These are phyloP conservation scores for Astyanax mexicanus DNA, from an alignment of 2,797 vertebrate genomes.

Conservation along the genomic window DNA sequence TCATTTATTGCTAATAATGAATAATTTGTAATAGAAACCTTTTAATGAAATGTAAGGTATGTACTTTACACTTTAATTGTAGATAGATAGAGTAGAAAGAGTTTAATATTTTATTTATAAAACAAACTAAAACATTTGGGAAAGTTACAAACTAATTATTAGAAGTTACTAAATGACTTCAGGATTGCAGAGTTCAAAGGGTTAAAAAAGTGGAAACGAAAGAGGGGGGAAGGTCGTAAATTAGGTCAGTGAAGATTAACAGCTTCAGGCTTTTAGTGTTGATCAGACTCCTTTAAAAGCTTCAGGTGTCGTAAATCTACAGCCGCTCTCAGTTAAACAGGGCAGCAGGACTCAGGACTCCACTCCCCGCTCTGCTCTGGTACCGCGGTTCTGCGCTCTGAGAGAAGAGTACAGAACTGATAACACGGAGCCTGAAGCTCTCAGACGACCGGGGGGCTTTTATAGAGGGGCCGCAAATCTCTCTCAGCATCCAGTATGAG, in stretches of 20 bases:
- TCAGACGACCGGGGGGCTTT: slow-evolving; percentile 50
- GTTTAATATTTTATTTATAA: too few relatives aligned
- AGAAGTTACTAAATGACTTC: too few relatives aligned
- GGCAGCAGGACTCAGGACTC: background rate
- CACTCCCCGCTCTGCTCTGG: too few relatives aligned
- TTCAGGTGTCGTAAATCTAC: background rate
- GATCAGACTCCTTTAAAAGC: background rate
- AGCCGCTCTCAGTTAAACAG: background rate
- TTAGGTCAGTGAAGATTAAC: background rate
- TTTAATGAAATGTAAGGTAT: too few relatives aligned
- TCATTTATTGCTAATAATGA: too few relatives aligned
- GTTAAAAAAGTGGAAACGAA: too few relatives aligned
- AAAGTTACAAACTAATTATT: too few relatives aligned
- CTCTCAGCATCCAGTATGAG: slow-evolving; percentile 56
- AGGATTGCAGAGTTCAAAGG: too few relatives aligned
- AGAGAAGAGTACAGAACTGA: slow-evolving; percentile 26
- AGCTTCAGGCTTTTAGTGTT: background rate
- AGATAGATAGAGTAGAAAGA: too few relatives aligned
- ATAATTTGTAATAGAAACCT: too few relatives aligned
- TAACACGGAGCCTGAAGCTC: slow-evolving; percentile 1
- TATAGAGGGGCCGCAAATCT: slow-evolving; percentile 71
- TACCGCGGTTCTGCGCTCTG: background rate
- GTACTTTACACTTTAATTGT: too few relatives aligned
- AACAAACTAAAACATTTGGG: too few relatives aligned
- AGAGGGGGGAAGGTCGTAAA: background rate